Evolutionary conservation across 2,888 invertebrate genomes (phyloP), one percentile per base, ranked within the genome.

Genomic region (Tiliacea citrago): DNA sequence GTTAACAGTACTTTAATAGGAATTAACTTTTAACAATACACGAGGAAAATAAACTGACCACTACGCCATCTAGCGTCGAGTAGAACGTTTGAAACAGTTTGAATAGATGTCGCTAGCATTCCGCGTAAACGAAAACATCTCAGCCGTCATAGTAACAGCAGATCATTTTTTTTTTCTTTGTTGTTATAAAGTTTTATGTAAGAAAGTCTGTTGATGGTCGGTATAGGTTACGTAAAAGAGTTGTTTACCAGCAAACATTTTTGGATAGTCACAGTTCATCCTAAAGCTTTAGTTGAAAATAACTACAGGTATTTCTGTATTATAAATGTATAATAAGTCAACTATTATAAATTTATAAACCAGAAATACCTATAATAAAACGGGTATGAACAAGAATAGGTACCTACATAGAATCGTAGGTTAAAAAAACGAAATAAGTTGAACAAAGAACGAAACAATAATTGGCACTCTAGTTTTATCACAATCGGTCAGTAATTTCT

Each of bases 41-140:
- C 2, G 1, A 62, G 2, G n/a, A 71, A 69, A 69, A n/a, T 5
- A 75, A 78, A 79, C 42, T 68, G 63, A 65, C 12, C 10, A 69
- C 70, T 88, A 87, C 95, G 96, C 96, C 96, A 96, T 93, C 96
- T 96, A 90, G 93, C 88, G 95, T 79, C 91, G 95, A 96, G 95
- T 96, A 96, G 96, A 89, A 83, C 58, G 79, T 79, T 87, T 79
- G 66, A 58, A 70, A 47, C 49, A 74, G 77, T 79, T 83, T 81
- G 84, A 81, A 85, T 91, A 95, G 95, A 94, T 95, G 95, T 92
- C 95, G 94, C 92, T 92, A 89, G 88, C 81, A 86, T 82, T 66
- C 81, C 76, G 47, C 18, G 73, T 74, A 35, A 70, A 61, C 68
- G 35, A 72, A 71, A 84, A 68, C 61, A 21, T 68, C 62, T 49